These are phyloP conservation scores for Montipora sp. DNA, from an alignment of 64 coral and sea anemone genomes.

Conservation along the genomic window DNA sequence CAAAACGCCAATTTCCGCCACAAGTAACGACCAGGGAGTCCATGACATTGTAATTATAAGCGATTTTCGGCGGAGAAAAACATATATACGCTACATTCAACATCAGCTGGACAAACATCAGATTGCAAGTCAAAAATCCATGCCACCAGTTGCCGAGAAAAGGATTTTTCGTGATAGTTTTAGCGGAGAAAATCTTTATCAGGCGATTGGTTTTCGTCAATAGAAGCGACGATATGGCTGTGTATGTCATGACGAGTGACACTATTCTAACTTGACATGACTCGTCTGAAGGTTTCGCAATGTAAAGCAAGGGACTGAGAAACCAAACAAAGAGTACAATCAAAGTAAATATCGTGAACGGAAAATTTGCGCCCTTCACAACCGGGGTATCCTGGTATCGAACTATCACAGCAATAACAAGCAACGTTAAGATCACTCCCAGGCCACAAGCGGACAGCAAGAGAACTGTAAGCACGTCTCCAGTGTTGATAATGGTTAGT, in stretches of 20 bases:
- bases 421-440: conserved; percentile 55
- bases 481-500: conserved; percentile 5
- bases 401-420: conserved; percentile 68
- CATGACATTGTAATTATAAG: conserved; percentile 11
- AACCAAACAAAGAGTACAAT: conserved; percentile 73
- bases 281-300: conserved; percentile 56
- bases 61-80: conserved; percentile 60
- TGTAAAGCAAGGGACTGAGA: conserved; percentile 48
- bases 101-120: conserved; percentile 72
- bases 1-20: conserved; percentile 42
- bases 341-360: conserved; percentile 70
- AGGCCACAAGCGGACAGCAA: conserved; percentile 57
- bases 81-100: conserved; percentile 49
- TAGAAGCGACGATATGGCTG: conserved; percentile 79
- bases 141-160: conserved; percentile 91
- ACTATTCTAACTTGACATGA: conserved; percentile 66
- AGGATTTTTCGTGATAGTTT: conserved; percentile 59
- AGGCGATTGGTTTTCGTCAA: conserved; percentile 90
- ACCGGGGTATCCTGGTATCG: conserved; percentile 85
- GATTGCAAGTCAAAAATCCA: conserved; percentile 68
- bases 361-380: conserved; percentile 76
- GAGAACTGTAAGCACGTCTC: background rate
- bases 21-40: conserved; percentile 42
- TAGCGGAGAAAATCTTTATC: conserved; percentile 81
- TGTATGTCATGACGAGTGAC: conserved; percentile 62